Evolutionary conservation across 2,888 invertebrate genomes (phyloP).

Genomic region (Caradrina kadenii): DNA sequence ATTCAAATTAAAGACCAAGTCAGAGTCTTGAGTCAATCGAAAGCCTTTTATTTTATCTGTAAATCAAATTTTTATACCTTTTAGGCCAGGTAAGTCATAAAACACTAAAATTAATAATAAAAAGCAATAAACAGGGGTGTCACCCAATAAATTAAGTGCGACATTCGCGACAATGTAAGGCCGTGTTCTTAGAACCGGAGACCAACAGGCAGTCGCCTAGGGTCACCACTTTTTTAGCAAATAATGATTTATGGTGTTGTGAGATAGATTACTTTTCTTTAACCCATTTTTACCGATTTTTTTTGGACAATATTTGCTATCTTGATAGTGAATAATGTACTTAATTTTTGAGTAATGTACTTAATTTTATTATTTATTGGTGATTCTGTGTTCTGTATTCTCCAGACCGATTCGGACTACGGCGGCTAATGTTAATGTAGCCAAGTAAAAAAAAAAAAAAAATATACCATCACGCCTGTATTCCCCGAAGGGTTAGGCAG

Average conservation of each 20-base stretch:
- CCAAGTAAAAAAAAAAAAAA: too few relatives aligned
- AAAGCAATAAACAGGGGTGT: slow-evolving; percentile 67
- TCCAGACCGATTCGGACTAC: too few relatives aligned
- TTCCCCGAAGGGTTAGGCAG: too few relatives aligned
- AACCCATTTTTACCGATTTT: too few relatives aligned
- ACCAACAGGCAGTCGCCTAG: slow-evolving; percentile 39
- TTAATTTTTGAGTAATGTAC: too few relatives aligned
- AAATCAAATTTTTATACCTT: slow-evolving; percentile 51
- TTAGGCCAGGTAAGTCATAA: slow-evolving; percentile 57
- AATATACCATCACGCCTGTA: too few relatives aligned
- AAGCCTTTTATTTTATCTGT: slow-evolving; percentile 37
- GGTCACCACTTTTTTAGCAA: slow-evolving; percentile 39
- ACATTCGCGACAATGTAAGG: slow-evolving; percentile 78
- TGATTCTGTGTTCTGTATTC: too few relatives aligned
- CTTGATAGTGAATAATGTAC: too few relatives aligned
- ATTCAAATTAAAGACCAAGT: slow-evolving; percentile 20
- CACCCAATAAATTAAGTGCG: slow-evolving; percentile 76
- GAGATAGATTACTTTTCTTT: too few relatives aligned
- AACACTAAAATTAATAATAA: slow-evolving; percentile 67
- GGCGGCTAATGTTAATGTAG: too few relatives aligned
- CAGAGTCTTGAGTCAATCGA: slow-evolving; percentile 46
- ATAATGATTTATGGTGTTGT: neutral
- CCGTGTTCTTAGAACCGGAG: slow-evolving; percentile 73
- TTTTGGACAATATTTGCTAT: too few relatives aligned
- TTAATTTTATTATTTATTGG: too few relatives aligned